phyloP scores from a whole-genome alignment of 2,888 invertebrate species.

The Oscheius onirici region DNA sequence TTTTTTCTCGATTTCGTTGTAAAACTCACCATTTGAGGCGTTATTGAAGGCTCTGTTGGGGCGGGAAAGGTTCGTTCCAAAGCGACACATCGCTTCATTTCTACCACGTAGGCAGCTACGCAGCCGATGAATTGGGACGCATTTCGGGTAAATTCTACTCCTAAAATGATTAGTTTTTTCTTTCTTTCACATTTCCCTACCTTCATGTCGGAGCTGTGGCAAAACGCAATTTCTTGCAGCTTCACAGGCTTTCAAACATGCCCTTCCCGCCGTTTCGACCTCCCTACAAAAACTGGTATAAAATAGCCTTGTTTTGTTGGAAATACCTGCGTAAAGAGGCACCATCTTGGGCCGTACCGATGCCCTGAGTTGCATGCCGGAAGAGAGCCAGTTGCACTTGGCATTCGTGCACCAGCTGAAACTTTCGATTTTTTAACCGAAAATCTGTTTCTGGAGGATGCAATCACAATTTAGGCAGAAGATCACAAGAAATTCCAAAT shows the following conservation, averaged over 20 bases:
- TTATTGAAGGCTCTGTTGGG: conserved; percentile 57
- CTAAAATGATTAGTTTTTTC: conserved; percentile 37
- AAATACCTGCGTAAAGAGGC: conserved; percentile 55
- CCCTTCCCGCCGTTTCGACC: conserved; percentile 58
- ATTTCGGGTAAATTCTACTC: conserved; percentile 68
- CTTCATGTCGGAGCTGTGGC: conserved; percentile 69
- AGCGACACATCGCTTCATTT: conserved; percentile 68
- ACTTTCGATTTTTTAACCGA: background rate
- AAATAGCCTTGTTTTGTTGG: background rate
- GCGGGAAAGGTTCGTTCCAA: conserved; percentile 62
- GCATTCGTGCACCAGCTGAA: conserved; percentile 71
- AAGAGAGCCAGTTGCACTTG: conserved; percentile 70
- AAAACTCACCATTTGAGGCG: conserved; percentile 40
- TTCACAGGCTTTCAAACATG: conserved; percentile 68
- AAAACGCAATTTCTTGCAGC: conserved; percentile 68
- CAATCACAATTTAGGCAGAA: background rate
- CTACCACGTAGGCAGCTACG: conserved; percentile 65
- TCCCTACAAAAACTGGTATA: conserved; percentile 39
- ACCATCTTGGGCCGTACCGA: conserved; percentile 66
- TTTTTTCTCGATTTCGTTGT: background rate
- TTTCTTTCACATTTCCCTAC: conserved; percentile 27
- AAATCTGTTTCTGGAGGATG: background rate
- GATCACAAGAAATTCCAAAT: background rate
- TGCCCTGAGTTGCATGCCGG: conserved; percentile 66
- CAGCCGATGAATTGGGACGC: conserved; percentile 71